These are phyloP conservation scores for Azorinus chamasolen DNA, from an alignment of 2,888 invertebrate species.

Conservation along the genomic window DNA sequence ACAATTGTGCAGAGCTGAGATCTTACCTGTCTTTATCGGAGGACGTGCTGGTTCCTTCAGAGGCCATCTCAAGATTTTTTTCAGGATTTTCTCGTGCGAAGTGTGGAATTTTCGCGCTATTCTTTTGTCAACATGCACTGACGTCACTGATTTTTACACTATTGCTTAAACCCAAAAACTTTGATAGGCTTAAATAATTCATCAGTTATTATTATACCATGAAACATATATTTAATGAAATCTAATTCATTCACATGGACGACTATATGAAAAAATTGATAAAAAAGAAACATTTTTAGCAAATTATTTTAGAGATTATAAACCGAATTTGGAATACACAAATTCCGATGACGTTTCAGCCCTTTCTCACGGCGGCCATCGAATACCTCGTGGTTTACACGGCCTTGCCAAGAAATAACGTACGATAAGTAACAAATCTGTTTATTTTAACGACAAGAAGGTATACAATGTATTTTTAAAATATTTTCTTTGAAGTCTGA, in stretches of 20 bases:
- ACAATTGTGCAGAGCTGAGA: not conserved
- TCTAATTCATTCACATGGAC: no score
- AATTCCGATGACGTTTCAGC: constrained; percentile 68
- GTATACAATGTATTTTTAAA: no score
- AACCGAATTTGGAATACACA: constrained; percentile 34
- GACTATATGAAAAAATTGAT: no score
- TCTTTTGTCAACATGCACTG: constrained; percentile 59
- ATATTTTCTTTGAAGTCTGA: no score
- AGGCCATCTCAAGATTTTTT: constrained; percentile 41
- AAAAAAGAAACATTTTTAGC: no score
- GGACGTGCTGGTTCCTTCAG: constrained; percentile 70
- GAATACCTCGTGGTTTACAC: constrained; percentile 78
- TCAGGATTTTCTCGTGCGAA: constrained; percentile 54
- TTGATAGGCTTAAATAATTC: not conserved
- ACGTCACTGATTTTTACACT: constrained; percentile 9
- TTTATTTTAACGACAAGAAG: no score
- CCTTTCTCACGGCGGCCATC: constrained; percentile 81
- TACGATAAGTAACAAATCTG: no score
- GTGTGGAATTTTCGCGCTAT: constrained; percentile 72
- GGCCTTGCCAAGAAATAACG: no score
- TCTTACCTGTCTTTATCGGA: constrained; percentile 69
- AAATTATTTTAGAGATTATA: no score
- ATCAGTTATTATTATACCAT: not conserved
- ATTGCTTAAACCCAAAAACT: not conserved
- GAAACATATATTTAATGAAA: no score